phyloP scores from a whole-genome alignment of 2,113 vertebrate genomes.

The Ramphastos sulfuratus region DNA sequence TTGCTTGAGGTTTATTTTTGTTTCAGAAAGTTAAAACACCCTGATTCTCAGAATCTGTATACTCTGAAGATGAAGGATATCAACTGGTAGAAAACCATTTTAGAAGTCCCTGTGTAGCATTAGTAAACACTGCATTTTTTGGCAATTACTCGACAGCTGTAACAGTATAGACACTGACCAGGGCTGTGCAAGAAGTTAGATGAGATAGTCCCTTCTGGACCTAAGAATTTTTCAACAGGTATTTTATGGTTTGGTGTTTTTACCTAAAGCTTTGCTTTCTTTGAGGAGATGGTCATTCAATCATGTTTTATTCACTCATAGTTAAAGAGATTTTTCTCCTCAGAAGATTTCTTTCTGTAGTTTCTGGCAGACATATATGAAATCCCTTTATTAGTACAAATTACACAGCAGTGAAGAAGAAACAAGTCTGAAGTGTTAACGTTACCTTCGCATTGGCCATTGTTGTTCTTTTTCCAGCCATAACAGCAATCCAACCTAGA shows the following conservation, averaged over 20 bases:
- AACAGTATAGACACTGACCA: background rate
- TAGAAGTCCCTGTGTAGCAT: background rate
- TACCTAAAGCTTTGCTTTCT: background rate
- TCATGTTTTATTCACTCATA: background rate
- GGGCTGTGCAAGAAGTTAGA: background rate
- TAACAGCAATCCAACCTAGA: conserved; percentile 90
- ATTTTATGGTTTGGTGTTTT: background rate
- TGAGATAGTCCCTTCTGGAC: background rate
- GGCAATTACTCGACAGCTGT: background rate
- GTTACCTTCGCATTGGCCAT: conserved; percentile 92
- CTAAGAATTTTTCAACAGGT: background rate
- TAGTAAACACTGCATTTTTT: background rate
- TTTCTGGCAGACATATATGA: background rate
- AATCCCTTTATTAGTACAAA: background rate
- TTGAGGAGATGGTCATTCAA: background rate
- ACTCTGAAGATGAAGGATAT: background rate
- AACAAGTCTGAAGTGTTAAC: background rate
- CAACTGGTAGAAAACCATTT: background rate
- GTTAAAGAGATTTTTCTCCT: background rate
- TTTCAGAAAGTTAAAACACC: background rate
- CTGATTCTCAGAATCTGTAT: background rate
- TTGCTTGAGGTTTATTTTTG: background rate
- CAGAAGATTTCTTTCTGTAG: background rate
- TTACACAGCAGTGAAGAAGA: background rate
- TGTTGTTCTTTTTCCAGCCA: conserved; percentile 90